These are phyloP conservation scores for Laticauda laticaudata DNA, from an alignment of 2,113 vertebrate genomes.

Conservation along the genomic window DNA sequence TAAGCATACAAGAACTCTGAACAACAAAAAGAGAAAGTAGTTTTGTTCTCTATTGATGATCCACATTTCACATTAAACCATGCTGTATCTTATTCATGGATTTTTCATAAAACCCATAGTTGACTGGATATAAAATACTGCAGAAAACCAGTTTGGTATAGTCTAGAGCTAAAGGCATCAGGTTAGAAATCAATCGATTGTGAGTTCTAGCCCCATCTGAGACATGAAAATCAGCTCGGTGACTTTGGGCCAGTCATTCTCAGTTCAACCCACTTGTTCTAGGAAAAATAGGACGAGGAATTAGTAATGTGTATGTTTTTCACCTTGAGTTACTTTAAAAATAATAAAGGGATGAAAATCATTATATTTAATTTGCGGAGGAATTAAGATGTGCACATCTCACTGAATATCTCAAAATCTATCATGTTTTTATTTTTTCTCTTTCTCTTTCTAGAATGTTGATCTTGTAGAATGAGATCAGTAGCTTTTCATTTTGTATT, in stretches of 20 bases:
- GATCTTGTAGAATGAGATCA: not conserved
- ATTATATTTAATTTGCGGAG: not conserved
- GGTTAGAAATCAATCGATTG: too few relatives aligned
- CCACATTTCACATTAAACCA: not conserved
- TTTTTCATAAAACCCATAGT: not conserved
- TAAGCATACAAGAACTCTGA: not conserved
- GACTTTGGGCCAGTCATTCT: too few relatives aligned
- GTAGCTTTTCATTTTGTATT: not conserved
- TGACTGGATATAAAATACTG: not conserved
- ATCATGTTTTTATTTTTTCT: not conserved
- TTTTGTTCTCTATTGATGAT: not conserved
- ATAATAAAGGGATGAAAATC: not conserved
- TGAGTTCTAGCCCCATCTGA: too few relatives aligned
- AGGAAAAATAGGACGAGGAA: too few relatives aligned
- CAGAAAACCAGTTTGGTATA: not conserved
- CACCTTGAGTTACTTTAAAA: not conserved
- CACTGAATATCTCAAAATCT: not conserved
- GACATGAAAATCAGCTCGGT: too few relatives aligned
- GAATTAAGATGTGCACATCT: not conserved
- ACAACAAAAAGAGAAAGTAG: not conserved
- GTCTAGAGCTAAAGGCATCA: too few relatives aligned
- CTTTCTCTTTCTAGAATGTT: not conserved
- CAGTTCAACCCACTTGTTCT: too few relatives aligned
- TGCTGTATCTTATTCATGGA: not conserved
- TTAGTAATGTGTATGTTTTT: not conserved